Evolutionary conservation across 2,888 invertebrate genomes (phyloP).

Genomic region (Leptogaster cylindrica): DNA sequence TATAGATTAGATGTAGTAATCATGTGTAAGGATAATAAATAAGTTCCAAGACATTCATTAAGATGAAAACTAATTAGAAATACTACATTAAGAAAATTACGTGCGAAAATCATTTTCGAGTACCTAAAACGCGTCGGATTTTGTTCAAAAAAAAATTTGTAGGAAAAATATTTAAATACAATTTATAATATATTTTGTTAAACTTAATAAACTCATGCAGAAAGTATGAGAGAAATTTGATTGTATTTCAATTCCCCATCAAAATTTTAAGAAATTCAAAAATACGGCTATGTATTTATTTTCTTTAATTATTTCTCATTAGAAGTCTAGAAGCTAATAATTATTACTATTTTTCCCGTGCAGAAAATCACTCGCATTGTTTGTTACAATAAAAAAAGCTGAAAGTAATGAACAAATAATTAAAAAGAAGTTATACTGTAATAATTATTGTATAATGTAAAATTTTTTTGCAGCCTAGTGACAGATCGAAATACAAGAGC

Average conservation of each 20-base stretch:
- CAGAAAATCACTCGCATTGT: conserved; percentile 36
- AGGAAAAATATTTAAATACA: conserved; percentile 8
- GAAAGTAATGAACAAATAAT: too few species aligned
- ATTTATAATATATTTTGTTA: conserved; percentile 35
- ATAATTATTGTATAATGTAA: conserved; percentile 36
- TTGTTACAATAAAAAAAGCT: too few species aligned
- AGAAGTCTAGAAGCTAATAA: conserved; percentile 40
- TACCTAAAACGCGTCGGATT: conserved; percentile 8
- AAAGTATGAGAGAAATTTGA: background rate
- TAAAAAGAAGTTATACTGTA: conserved; percentile 32
- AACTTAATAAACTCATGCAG: conserved; percentile 20
- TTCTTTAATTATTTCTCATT: conserved; percentile 37
- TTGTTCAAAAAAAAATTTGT: conserved; percentile 25
- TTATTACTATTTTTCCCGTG: conserved; percentile 41
- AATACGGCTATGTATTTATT: conserved; percentile 31
- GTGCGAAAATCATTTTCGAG: too few species aligned
- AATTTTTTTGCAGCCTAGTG: conserved; percentile 31
- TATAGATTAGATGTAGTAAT: too few species aligned
- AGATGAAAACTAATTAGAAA: too few species aligned
- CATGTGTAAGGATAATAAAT: too few species aligned
- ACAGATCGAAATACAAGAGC: conserved; percentile 18
- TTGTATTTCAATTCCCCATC: background rate
- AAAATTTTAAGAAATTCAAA: too few species aligned
- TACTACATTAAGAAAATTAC: too few species aligned
- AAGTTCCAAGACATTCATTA: too few species aligned